A percentile compares a stretch with the other conserved stretches of the same genome.
phyloP scores from a whole-genome alignment of 2,113 vertebrate species.

The Gila orcuttii region DNA sequence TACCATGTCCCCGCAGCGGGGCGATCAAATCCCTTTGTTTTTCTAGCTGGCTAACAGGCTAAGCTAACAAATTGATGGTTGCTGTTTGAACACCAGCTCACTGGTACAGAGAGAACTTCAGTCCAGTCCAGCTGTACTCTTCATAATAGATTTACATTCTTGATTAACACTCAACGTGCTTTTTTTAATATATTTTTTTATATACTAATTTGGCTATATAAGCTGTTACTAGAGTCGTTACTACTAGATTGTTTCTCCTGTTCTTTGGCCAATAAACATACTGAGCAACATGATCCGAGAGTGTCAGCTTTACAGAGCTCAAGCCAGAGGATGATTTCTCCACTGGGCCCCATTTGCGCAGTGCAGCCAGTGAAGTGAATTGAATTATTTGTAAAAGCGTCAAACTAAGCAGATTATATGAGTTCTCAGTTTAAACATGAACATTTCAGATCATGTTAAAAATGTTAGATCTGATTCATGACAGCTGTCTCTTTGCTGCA shows the following conservation, averaged over 20 bases:
- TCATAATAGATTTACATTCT: not conserved
- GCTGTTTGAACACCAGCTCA: constrained; percentile 23
- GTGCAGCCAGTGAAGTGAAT: constrained; percentile 15
- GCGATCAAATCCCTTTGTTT: constrained; percentile 61
- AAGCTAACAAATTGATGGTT: constrained; percentile 50
- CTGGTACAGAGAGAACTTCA: constrained; percentile 1
- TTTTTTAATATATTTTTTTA: not conserved
- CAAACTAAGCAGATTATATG: constrained; percentile 13
- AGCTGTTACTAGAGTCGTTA: not conserved
- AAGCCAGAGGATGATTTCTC: constrained; percentile 22
- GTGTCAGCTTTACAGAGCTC: constrained; percentile 42
- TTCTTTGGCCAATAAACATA: constrained; percentile 20
- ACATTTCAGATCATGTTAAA: not conserved
- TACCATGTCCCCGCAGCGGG: constrained; percentile 4
- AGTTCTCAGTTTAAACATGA: not conserved
- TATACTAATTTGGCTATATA: too few relatives aligned
- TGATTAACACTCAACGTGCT: not conserved
- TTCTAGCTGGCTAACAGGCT: constrained; percentile 52
- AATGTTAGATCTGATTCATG: constrained; percentile 16
- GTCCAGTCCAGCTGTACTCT: not conserved
- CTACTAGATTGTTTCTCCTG: not conserved
- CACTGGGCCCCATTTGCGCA: constrained; percentile 33
- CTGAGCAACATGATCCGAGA: constrained; percentile 29
- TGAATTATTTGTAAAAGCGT: not conserved
- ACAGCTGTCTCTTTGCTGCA: constrained; percentile 19